Percentiles rank a stretch among this genome's conserved stretches.
These are phyloP conservation scores for Corythornis madagascariensis DNA, from an alignment of 2,113 vertebrate species.

Conservation along the genomic window DNA sequence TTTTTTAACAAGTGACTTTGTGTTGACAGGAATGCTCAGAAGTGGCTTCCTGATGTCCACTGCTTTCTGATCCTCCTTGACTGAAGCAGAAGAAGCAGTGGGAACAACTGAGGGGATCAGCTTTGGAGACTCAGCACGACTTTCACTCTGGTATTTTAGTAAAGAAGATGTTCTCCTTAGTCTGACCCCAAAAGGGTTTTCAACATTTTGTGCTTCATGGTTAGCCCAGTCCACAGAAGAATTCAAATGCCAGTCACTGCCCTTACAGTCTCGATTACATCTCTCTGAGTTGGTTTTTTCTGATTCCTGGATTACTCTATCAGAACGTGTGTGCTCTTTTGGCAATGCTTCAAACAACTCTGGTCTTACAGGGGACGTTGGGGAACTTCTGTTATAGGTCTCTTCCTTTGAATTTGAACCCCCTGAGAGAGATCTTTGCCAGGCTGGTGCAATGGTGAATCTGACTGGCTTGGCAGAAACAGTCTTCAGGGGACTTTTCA, in stretches of 20 bases:
- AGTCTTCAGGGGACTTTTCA: not conserved
- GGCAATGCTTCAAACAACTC: conserved; percentile 46
- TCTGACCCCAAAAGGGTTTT: conserved; percentile 84
- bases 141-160: conserved; percentile 74
- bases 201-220: conserved; percentile 43
- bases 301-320: not conserved
- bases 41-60: not conserved
- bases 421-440: conserved; percentile 78
- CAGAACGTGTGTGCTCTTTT: not conserved
- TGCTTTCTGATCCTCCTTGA: not conserved
- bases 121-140: not conserved
- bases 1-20: conserved; percentile 69
- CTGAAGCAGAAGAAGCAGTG: not conserved
- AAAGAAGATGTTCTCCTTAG: conserved; percentile 81
- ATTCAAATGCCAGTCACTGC: not conserved
- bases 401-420: conserved; percentile 49
- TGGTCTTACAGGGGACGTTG: conserved; percentile 1
- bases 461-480: conserved; percentile 55
- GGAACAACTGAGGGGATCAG: not conserved
- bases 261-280: not conserved
- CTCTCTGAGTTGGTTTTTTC: not conserved
- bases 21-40: not conserved
- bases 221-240: not conserved
- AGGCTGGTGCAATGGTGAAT: conserved; percentile 75
- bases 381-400: conserved; percentile 33